Evolutionary conservation across 2,888 invertebrate species (phyloP).

Genomic region (Nephrotoma flavescens): DNA sequence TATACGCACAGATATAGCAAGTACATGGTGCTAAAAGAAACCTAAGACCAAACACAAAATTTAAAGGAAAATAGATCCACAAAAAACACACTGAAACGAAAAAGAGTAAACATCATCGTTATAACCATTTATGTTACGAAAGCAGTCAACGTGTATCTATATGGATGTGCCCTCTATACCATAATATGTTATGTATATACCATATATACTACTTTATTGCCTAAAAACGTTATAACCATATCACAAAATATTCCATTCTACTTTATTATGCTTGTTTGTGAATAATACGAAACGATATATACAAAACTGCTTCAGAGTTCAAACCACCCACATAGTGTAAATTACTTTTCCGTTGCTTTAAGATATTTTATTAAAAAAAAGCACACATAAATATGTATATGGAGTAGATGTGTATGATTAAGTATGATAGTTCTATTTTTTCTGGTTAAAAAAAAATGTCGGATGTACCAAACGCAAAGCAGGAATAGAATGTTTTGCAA

Average conservation of each 20-base stretch:
- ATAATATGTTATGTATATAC: background rate
- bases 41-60: background rate
- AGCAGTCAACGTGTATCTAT: background rate
- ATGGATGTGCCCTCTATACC: background rate
- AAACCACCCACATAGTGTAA: background rate
- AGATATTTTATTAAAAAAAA: background rate
- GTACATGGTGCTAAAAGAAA: background rate
- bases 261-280: background rate
- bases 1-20: too few relatives aligned
- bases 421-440: background rate
- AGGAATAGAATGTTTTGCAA: background rate
- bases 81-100: background rate
- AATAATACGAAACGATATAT: background rate
- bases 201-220: background rate
- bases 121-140: background rate
- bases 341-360: background rate
- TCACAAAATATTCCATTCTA: background rate
- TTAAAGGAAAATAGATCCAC: background rate
- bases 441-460: background rate
- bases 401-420: background rate
- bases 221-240: background rate
- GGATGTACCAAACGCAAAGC: background rate
- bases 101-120: background rate
- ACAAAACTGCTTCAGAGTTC: background rate
- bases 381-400: background rate